phyloP scores from a whole-genome alignment of 1,140 invertebrate species.

The Portunus trituberculatus region DNA sequence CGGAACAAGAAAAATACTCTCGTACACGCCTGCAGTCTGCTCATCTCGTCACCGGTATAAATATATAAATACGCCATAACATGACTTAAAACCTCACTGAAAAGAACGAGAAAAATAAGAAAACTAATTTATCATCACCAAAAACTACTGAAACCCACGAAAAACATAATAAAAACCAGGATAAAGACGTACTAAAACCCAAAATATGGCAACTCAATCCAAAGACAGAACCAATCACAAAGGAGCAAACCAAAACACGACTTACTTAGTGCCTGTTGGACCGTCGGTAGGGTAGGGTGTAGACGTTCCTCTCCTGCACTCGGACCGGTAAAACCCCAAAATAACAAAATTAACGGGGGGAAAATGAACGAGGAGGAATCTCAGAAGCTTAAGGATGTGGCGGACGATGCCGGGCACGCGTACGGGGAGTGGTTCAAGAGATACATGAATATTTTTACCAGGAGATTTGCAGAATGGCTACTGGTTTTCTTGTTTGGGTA shows the following conservation, averaged over 20 bases:
- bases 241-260: neutral
- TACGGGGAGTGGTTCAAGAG: conserved; percentile 73
- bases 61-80: too few species aligned
- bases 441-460: conserved; percentile 75
- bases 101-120: too few species aligned
- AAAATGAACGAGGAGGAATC: conserved; percentile 1
- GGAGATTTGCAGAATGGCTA: conserved; percentile 73
- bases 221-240: neutral
- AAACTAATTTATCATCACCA: too few species aligned
- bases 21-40: too few species aligned
- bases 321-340: neutral
- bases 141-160: too few species aligned
- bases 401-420: conserved; percentile 71
- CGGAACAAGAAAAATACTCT: too few species aligned
- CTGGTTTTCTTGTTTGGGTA: conserved; percentile 89
- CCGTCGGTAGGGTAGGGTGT: neutral
- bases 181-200: neutral
- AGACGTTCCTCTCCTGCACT: neutral
- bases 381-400: conserved; percentile 54
- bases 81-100: too few species aligned
- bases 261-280: neutral
- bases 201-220: neutral
- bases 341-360: neutral
- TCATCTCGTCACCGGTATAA: too few species aligned
- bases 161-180: neutral